phyloP scores from a whole-genome alignment of 2,888 invertebrate genomes.

The Apodemia zela region DNA sequence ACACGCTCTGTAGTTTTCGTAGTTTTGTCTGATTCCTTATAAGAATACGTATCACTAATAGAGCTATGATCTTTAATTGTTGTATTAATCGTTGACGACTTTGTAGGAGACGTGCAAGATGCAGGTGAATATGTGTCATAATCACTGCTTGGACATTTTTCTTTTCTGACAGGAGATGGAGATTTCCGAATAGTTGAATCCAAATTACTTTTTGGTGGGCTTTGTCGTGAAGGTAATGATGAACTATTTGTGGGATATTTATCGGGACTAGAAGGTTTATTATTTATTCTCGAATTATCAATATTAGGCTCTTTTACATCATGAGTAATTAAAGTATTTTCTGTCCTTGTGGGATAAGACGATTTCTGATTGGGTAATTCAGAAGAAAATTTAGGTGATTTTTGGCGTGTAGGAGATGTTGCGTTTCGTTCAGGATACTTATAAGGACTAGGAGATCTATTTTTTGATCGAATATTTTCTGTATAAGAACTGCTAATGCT shows the following conservation, averaged over 20 bases:
- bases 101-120: no score
- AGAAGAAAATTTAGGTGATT: constrained; percentile 17
- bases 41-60: background rate
- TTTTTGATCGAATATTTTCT: constrained; percentile 2
- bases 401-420: constrained; percentile 39
- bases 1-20: background rate
- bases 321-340: background rate
- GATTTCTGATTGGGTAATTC: background rate
- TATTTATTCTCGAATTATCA: background rate
- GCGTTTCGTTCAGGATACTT: constrained; percentile 26
- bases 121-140: background rate
- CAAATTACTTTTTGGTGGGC: constrained; percentile 18
- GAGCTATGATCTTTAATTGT: background rate
- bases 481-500: background rate
- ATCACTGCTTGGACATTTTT: constrained; percentile 1
- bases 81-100: no score
- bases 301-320: background rate
- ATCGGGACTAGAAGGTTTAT: constrained; percentile 30
- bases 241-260: constrained; percentile 33
- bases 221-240: constrained; percentile 35
- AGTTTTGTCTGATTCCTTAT: background rate
- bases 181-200: background rate
- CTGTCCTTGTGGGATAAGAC: constrained; percentile 17
- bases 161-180: constrained; percentile 17
- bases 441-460: constrained; percentile 30